phyloP scores from a whole-genome alignment of 1,140 invertebrate genomes.

The Drosophila albomicans region DNA sequence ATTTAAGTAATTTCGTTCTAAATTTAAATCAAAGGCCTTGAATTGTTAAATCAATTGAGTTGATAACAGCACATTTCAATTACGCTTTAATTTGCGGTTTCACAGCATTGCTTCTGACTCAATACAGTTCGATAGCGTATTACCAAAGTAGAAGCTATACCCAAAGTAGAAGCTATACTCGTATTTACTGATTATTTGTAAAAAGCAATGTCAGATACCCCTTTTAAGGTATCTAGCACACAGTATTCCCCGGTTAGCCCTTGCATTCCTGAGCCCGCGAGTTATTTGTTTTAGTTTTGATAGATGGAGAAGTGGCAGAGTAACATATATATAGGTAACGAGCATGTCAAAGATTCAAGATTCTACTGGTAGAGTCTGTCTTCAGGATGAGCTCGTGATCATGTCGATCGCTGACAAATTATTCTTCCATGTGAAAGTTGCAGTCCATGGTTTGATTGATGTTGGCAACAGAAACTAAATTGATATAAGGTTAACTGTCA shows the following conservation, averaged over 20 bases:
- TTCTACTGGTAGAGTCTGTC: constrained; percentile 68
- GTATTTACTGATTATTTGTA: background rate
- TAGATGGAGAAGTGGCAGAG: constrained; percentile 1
- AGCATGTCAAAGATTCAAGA: constrained; percentile 79
- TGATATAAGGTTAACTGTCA: constrained; percentile 68
- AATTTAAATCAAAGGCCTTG: constrained; percentile 29
- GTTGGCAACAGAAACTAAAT: constrained; percentile 16
- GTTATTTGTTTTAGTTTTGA: constrained; percentile 65
- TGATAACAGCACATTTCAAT: constrained; percentile 21
- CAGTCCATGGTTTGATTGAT: constrained; percentile 65
- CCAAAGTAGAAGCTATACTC: background rate
- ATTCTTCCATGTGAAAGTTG: constrained; percentile 66
- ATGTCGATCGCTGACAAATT: constrained; percentile 66
- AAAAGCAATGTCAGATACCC: background rate
- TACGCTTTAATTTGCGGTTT: constrained; percentile 15
- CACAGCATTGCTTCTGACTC: constrained; percentile 12
- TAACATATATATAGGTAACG: constrained; percentile 41
- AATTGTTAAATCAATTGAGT: constrained; percentile 1
- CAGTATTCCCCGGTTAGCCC: constrained; percentile 48
- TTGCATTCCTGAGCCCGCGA: constrained; percentile 64
- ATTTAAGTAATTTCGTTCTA: background rate
- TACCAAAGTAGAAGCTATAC: background rate
- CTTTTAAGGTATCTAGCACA: background rate
- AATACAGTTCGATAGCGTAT: background rate
- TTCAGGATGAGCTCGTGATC: constrained; percentile 15